A percentile compares a stretch with the other conserved stretches of the same genome.
phyloP scores from a whole-genome alignment of 2,888 invertebrate genomes.

The Cyrtodaria siliqua region DNA sequence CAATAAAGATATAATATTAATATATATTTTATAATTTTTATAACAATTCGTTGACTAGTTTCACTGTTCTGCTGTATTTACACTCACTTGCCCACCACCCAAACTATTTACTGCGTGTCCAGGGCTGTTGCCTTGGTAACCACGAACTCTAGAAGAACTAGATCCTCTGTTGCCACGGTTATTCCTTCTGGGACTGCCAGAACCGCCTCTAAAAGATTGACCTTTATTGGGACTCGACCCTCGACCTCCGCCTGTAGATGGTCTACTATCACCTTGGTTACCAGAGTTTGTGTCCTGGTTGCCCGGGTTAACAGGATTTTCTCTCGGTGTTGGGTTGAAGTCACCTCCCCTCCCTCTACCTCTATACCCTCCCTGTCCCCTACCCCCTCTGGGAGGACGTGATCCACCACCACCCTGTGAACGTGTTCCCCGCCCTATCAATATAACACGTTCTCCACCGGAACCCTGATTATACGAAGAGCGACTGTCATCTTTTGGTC shows the following conservation, averaged over 20 bases:
- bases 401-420: constrained; percentile 35
- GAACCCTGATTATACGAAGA: constrained; percentile 34
- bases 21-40: no score
- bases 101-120: not conserved
- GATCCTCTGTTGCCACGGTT: not conserved
- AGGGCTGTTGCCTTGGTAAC: not conserved
- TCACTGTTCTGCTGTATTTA: no score
- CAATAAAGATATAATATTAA: no score
- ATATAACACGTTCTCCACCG: constrained; percentile 57
- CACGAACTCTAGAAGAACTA: not conserved
- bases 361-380: constrained; percentile 14
- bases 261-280: not conserved
- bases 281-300: not conserved
- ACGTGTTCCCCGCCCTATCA: constrained; percentile 55
- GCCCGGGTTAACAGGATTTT: not conserved
- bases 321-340: not conserved
- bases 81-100: no score
- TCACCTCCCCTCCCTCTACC: constrained; percentile 6
- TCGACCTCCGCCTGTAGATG: not conserved
- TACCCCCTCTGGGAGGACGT: constrained; percentile 30
- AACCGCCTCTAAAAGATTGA: constrained; percentile 1
- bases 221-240: constrained; percentile 1
- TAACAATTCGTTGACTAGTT: no score
- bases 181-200: constrained; percentile 18
- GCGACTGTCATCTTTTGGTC: constrained; percentile 27